Percentiles rank a stretch among this genome's conserved stretches.
Evolutionary conservation across 2,888 invertebrate species (phyloP).

Genomic region (Eugnorisma glareosa): DNA sequence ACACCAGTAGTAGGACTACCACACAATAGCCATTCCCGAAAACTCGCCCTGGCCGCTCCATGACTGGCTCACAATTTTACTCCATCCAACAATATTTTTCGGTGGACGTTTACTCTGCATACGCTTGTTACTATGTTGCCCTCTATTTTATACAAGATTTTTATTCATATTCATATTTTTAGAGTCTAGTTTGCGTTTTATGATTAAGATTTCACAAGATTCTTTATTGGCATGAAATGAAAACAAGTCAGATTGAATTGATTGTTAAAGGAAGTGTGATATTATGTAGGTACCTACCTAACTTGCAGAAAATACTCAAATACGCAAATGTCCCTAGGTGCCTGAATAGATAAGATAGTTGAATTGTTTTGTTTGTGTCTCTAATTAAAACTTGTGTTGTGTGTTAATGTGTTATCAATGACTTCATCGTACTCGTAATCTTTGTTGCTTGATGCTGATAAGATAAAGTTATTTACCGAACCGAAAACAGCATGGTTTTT

Average conservation of each 20-base stretch:
- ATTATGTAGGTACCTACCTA: background rate
- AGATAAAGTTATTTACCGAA: constrained; percentile 33
- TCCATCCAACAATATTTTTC: too few species aligned
- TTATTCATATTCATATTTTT: background rate
- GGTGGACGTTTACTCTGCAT: too few species aligned
- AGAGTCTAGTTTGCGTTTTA: background rate
- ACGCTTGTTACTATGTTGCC: too few species aligned
- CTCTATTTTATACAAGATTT: background rate
- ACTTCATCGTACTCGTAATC: background rate
- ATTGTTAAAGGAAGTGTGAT: background rate
- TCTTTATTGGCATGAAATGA: too few species aligned
- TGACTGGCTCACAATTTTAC: too few species aligned
- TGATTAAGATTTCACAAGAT: background rate
- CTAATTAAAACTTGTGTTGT: background rate
- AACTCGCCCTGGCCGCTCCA: too few species aligned
- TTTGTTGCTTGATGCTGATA: constrained; percentile 20
- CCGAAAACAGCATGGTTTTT: background rate
- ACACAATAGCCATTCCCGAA: too few species aligned
- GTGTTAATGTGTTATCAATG: constrained; percentile 28
- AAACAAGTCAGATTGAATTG: background rate
- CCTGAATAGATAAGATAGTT: constrained; percentile 25
- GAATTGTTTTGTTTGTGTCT: constrained; percentile 30
- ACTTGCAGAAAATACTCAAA: background rate
- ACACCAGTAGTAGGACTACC: too few species aligned
- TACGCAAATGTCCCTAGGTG: background rate